Conservation (phyloP, 2,113 vertebrate species). For the Chinchilla lanigera region DNA sequence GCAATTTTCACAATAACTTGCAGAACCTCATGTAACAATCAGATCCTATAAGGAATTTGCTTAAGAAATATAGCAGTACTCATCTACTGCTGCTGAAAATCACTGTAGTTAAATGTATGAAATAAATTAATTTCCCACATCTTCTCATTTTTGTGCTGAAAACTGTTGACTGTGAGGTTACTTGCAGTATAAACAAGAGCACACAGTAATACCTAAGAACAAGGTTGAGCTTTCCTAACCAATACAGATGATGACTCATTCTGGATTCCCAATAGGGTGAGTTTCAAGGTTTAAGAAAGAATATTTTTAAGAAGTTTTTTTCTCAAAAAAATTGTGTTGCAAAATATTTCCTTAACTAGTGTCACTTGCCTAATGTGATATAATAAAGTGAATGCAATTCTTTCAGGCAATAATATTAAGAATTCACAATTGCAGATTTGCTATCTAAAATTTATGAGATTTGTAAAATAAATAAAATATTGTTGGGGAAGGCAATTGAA, state of each 20-base stretch:
- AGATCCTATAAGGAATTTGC: not conserved
- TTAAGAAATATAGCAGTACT: not conserved
- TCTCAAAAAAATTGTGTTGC: not conserved
- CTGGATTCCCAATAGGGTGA: not conserved
- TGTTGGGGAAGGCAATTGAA: not conserved
- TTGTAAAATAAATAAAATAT: slow-evolving; percentile 34
- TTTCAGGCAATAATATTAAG: slow-evolving; percentile 35
- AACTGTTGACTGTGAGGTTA: not conserved
- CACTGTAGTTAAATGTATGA: not conserved
- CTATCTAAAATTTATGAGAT: not conserved
- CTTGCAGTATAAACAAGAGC: not conserved
- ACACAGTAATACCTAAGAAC: not conserved
- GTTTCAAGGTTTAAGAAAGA: not conserved
- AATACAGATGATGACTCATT: not conserved
- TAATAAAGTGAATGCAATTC: not conserved
- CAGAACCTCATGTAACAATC: not conserved
- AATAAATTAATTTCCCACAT: slow-evolving; percentile 41
- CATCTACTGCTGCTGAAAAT: not conserved
- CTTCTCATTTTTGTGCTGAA: slow-evolving; percentile 38
- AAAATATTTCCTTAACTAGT: not conserved
- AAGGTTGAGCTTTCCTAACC: not conserved
- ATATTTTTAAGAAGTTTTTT: not conserved
- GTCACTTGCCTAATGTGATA: not conserved
- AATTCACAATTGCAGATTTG: not conserved
- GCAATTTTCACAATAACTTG: not conserved